Percentiles rank a stretch among this genome's conserved stretches.
phyloP scores from a whole-genome alignment of 2,113 vertebrate species.

The Trochalopteron elliotii region DNA sequence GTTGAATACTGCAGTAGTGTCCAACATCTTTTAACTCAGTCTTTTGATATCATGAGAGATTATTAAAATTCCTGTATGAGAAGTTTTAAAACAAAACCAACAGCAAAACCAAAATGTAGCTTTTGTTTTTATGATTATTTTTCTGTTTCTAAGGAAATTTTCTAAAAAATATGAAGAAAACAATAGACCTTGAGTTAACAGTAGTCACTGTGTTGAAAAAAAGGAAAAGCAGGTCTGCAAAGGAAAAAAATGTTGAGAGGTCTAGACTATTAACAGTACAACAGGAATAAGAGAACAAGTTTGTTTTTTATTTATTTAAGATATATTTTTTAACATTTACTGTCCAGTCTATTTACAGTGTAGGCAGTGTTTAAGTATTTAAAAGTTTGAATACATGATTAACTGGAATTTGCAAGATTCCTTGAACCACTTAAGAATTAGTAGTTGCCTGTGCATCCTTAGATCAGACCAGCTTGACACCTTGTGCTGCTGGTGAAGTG shows the following conservation, averaged over 20 bases:
- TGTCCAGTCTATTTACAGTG: not conserved
- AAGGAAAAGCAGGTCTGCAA: not conserved
- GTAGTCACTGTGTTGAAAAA: not conserved
- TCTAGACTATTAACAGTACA: not conserved
- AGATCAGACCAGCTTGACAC: not conserved
- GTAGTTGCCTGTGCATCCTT: not conserved
- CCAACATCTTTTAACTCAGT: not conserved
- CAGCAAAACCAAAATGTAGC: not conserved
- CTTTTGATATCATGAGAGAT: not conserved
- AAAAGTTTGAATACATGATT: not conserved
- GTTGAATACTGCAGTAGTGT: not conserved
- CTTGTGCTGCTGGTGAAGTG: not conserved
- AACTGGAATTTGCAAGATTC: not conserved
- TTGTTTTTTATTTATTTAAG: not conserved
- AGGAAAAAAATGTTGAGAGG: not conserved
- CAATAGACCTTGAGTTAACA: not conserved
- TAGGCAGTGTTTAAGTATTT: not conserved
- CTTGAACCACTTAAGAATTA: not conserved
- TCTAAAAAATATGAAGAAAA: not conserved
- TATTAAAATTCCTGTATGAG: not conserved
- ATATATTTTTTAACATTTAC: not conserved
- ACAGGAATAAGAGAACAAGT: not conserved
- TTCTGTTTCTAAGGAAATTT: not conserved
- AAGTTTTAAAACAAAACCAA: not conserved
- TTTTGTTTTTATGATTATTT: not conserved